These are phyloP conservation scores for Urocyon cinereoargenteus DNA, from an alignment of 2,797 vertebrate species.

Conservation along the genomic window DNA sequence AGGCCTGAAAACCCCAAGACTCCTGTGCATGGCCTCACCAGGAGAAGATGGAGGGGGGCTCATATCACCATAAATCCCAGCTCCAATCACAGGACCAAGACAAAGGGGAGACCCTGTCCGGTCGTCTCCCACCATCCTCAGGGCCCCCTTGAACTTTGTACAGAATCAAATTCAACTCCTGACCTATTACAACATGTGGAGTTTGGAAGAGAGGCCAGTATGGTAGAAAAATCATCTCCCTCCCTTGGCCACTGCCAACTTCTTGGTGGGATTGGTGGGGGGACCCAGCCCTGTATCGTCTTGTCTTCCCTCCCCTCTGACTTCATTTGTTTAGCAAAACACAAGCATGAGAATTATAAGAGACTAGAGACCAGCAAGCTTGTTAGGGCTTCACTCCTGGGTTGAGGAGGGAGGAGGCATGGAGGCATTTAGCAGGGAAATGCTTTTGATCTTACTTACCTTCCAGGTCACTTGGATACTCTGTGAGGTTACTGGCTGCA, in stretches of 20 bases:
- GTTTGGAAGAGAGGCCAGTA: background rate
- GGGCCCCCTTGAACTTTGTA: background rate
- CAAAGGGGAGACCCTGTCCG: background rate
- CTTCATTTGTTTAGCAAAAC: background rate
- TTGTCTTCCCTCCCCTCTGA: background rate
- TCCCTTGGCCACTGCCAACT: background rate
- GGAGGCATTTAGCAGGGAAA: background rate
- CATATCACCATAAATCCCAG: background rate
- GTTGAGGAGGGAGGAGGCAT: background rate
- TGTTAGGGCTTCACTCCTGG: background rate
- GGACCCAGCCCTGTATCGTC: background rate
- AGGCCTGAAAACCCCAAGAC: background rate
- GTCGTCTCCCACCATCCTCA: background rate
- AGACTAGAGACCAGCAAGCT: background rate
- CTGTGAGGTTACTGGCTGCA: slow-evolving; percentile 97
- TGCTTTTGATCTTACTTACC: slow-evolving; percentile 84
- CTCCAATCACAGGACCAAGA: background rate
- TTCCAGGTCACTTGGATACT: slow-evolving; percentile 99
- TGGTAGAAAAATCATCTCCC: background rate
- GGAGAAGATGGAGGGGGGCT: background rate
- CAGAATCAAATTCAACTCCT: background rate
- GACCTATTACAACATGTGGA: background rate
- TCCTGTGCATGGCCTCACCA: background rate
- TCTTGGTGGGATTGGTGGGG: background rate
- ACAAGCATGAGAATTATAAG: background rate